phyloP scores from a whole-genome alignment of 2,888 invertebrate genomes.

The Lochmaea crataegi region DNA sequence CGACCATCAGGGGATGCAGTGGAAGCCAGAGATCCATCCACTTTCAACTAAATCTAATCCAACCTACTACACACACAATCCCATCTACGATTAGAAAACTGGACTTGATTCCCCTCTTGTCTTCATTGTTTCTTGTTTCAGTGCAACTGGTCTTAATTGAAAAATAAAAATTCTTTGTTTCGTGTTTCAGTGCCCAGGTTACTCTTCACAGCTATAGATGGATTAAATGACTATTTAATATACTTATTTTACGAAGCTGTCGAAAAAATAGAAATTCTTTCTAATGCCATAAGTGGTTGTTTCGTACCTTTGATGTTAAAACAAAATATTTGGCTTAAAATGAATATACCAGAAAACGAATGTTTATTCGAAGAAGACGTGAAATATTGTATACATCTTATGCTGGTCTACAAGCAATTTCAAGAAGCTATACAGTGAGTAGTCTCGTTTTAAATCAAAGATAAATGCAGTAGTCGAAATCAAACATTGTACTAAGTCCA shows the following conservation, averaged over 20 bases:
- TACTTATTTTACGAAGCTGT: neutral
- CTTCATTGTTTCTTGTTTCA: too few species aligned
- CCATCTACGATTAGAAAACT: too few species aligned
- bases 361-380: slow-evolving; percentile 11
- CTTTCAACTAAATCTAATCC: too few species aligned
- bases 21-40: too few species aligned
- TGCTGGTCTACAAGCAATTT: slow-evolving; percentile 21
- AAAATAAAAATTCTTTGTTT: neutral
- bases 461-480: too few species aligned
- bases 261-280: neutral
- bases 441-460: neutral
- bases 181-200: slow-evolving; percentile 19
- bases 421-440: slow-evolving; percentile 20
- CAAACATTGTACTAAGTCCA: too few species aligned
- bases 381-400: slow-evolving; percentile 18
- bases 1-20: too few species aligned
- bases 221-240: slow-evolving; percentile 9
- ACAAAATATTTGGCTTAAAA: neutral
- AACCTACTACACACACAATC: too few species aligned
- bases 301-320: neutral
- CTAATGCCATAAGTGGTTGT: slow-evolving; percentile 2
- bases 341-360: slow-evolving; percentile 14
- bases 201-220: slow-evolving; percentile 19
- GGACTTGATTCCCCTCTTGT: too few species aligned
- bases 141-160: too few species aligned